Evolutionary conservation across 2,113 vertebrate species (phyloP).

Genomic region (mouse (Mus musculus)): GRCm39 chr13:100378501-100379000

Average conservation of each 20-base stretch:
- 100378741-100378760: too few species aligned
- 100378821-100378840: background rate
- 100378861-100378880: background rate
- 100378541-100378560: background rate
- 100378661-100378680: background rate
- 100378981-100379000: background rate
- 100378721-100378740: background rate
- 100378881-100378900: background rate
- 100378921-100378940: background rate
- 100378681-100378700: background rate
- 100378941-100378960: background rate
- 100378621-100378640: background rate
- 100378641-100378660: too few species aligned
- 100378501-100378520: background rate
- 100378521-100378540: constrained; percentile 5
- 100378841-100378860: background rate
- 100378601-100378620: background rate
- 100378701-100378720: background rate
- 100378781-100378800: background rate
- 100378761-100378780: too few species aligned
- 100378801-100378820: background rate
- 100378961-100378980: background rate
- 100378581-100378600: constrained; percentile 4
- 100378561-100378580: background rate
- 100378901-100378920: background rate